These are phyloP conservation scores for Epirrita christyi DNA, from an alignment of 2,888 invertebrate genomes.

Conservation along the genomic window DNA sequence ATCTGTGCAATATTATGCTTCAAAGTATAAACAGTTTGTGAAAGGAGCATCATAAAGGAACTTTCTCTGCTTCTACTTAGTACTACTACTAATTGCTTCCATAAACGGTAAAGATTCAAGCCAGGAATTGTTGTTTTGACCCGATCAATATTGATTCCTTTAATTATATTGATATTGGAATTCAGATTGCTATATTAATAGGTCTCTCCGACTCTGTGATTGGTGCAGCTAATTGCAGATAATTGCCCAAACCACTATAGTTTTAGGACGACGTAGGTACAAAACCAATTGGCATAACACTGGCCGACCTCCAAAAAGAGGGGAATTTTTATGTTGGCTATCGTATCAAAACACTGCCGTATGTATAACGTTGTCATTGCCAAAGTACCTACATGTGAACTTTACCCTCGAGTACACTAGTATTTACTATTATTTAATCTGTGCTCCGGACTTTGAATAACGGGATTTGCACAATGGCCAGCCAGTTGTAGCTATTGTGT, in stretches of 20 bases:
- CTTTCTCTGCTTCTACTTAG: not conserved
- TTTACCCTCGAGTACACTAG: conserved; percentile 34
- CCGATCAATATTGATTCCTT: conserved; percentile 7
- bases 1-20: not conserved
- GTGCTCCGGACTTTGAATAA: conserved; percentile 9
- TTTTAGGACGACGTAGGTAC: not conserved
- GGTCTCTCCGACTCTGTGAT: conserved; percentile 3
- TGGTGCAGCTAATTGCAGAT: conserved; percentile 14
- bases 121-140: not conserved
- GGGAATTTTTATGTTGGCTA: conserved; percentile 18
- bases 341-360: conserved; percentile 38
- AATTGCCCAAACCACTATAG: conserved; percentile 5
- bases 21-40: not conserved
- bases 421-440: not conserved
- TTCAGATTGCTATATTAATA: conserved; percentile 8
- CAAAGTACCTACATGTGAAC: conserved; percentile 40
- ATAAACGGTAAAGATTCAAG: not conserved
- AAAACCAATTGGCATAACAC: conserved; percentile 18
- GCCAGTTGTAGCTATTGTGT: conserved; percentile 19
- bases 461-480: conserved; percentile 17
- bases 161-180: conserved; percentile 6
- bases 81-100: no score
- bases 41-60: not conserved
- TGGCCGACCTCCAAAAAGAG: conserved; percentile 29
- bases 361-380: conserved; percentile 53